Evolutionary conservation across 2,888 invertebrate species (phyloP), one percentile per base, ranked within the genome.

Genomic region (Drosophila paucipuncta): DNA sequence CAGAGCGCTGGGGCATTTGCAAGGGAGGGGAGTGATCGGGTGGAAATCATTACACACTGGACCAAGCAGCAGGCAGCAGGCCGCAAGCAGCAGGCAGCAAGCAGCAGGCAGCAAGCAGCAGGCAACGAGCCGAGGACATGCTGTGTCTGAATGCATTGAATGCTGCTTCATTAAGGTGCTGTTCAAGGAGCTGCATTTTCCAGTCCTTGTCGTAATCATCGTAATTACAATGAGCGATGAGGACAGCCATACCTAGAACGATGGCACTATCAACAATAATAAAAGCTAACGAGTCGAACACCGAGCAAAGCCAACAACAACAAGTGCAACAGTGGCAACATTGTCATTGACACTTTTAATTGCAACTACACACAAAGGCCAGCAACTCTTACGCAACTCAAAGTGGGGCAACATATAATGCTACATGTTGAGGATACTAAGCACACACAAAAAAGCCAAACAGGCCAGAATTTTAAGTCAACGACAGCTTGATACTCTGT

Each of bases 181-280:
- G 74, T 30, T 65, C 47, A 76, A 78, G 83, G 71, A 81, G 80
- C 74, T 70, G 73, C 71, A 76, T 37, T 66, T 71, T 49, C 73
- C 73, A 64, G 73, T 71, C 62, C 81, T 81, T 79, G 80, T 80
- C 80, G 86, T 85, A 88, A 90, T 88, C 86, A 88, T 89, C 73
- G 89, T 75, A 86, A 88, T 88, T 88, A 88, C 85, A 86, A 85
- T 80, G 82, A 84, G 70, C 70, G 81, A 85, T 85, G 84, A 80
- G 70, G 61, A 83, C 63, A 70, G 66, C 66, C 78, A 73, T 76
- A 73, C 52, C 58, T 54, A 80, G 68, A 76, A 73, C 64, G 74
- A 72, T 67, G 72, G 50, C 33, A 65, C 80, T 60, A 63, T 63
- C 76, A 85, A 78, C 73, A 79, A 79, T 80, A 84, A 83, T 87